Conservation (phyloP, 2,113 vertebrate genomes). For the Macquaria australasica region DNA sequence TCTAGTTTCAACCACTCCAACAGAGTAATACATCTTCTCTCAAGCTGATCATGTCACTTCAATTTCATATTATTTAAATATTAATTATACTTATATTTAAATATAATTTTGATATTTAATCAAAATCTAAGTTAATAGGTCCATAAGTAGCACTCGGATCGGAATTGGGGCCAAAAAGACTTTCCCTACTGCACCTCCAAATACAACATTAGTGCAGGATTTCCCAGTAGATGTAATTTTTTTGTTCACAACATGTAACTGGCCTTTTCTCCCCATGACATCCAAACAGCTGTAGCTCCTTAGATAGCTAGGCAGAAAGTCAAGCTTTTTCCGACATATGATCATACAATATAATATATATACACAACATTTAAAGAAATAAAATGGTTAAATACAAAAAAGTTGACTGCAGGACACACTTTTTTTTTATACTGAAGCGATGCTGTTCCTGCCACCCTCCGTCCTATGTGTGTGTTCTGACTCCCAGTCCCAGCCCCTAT, state of each 20-base stretch:
- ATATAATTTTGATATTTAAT: too few relatives aligned
- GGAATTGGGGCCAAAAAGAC: too few relatives aligned
- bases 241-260: background rate
- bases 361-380: background rate
- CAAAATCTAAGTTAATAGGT: too few relatives aligned
- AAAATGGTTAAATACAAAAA: background rate
- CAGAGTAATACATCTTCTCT: too few relatives aligned
- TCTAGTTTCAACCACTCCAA: too few relatives aligned
- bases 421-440: background rate
- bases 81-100: too few relatives aligned
- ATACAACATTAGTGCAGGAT: background rate
- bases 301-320: background rate
- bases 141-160: too few relatives aligned
- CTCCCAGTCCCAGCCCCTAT: slow-evolving; percentile 37
- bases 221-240: background rate
- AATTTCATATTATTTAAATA: too few relatives aligned
- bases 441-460: slow-evolving; percentile 24
- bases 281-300: background rate
- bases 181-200: background rate
- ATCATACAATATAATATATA: background rate
- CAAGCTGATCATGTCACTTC: too few relatives aligned
- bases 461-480: slow-evolving; percentile 26
- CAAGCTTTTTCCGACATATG: too few relatives aligned
- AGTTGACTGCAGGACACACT: background rate
- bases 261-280: background rate